phyloP scores from a whole-genome alignment of 2,113 vertebrate genomes.

The Antechinus stuartii region DNA sequence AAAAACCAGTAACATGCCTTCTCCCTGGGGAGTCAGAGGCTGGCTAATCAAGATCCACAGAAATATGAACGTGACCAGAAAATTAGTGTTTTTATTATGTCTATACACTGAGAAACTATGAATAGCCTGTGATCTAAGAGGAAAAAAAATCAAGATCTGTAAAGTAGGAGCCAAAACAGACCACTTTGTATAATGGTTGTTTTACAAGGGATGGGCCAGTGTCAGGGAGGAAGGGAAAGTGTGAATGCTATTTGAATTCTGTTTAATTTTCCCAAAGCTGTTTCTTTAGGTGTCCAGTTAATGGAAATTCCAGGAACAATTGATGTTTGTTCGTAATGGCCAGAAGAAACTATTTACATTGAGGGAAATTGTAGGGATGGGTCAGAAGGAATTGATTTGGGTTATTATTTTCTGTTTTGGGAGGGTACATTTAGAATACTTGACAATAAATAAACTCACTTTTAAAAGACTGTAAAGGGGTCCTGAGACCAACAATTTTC shows the following conservation, averaged over 20 bases:
- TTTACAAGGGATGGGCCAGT: conserved; percentile 68
- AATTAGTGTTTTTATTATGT: conserved; percentile 94
- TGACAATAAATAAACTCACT: conserved; percentile 88
- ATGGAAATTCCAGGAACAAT: conserved; percentile 85
- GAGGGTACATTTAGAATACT: conserved; percentile 87
- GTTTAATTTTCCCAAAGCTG: conserved; percentile 82
- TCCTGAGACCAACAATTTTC: not conserved
- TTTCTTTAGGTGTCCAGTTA: conserved; percentile 86
- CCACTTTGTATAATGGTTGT: conserved; percentile 73
- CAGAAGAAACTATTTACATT: conserved; percentile 69
- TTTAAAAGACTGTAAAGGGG: conserved; percentile 59
- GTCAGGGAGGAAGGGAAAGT: conserved; percentile 71
- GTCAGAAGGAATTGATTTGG: conserved; percentile 16
- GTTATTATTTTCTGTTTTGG: conserved; percentile 84
- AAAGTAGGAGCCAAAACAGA: conserved; percentile 70
- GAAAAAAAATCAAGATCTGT: conserved; percentile 89
- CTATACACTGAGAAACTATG: conserved; percentile 94
- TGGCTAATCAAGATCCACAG: conserved; percentile 90
- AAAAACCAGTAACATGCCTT: conserved; percentile 97
- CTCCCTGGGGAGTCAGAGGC: conserved; percentile 95
- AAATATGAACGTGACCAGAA: conserved; percentile 98
- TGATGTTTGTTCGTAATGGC: conserved; percentile 80
- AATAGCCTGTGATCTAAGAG: conserved; percentile 89
- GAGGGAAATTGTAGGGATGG: conserved; percentile 65
- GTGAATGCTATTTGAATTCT: conserved; percentile 81